These are phyloP conservation scores for Epiblema foenella DNA, from an alignment of 2,888 invertebrate species.

Conservation along the genomic window DNA sequence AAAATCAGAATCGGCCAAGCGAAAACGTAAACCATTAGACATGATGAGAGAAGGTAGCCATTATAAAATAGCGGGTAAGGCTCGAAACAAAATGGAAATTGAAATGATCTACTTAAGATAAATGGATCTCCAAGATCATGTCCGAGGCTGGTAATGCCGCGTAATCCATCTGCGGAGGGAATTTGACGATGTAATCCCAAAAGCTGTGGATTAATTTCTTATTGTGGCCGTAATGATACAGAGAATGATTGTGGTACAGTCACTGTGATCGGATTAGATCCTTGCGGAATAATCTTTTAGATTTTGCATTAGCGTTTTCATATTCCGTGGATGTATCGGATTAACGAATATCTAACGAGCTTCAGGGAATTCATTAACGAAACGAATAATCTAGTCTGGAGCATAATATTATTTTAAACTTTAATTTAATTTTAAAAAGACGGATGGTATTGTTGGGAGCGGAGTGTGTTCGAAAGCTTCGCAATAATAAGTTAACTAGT, in stretches of 20 bases:
- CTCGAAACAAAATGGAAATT: conserved; percentile 40
- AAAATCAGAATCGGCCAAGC: conserved; percentile 17
- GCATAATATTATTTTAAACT: not conserved
- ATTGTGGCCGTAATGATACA: conserved; percentile 55
- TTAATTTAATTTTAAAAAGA: not conserved
- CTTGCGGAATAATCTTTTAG: conserved; percentile 23
- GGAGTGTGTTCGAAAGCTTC: no score
- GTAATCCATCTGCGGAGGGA: conserved; percentile 62
- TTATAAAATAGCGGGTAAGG: conserved; percentile 22
- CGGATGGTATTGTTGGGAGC: not conserved
- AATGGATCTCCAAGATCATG: conserved; percentile 42
- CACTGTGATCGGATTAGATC: conserved; percentile 26
- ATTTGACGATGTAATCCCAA: conserved; percentile 63
- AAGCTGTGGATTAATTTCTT: conserved; percentile 64
- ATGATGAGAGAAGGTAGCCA: conserved; percentile 25
- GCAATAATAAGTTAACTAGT: no score
- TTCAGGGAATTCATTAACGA: conserved; percentile 3
- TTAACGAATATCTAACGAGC: not conserved
- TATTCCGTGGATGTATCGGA: conserved; percentile 7
- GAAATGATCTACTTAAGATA: conserved; percentile 43
- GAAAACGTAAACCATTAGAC: conserved; percentile 16
- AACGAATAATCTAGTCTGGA: not conserved
- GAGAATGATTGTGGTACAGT: conserved; percentile 42
- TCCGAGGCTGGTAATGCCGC: conserved; percentile 44
- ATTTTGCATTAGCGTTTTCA: conserved; percentile 23